Evolutionary conservation across 2,797 vertebrate species (phyloP).

Genomic region (Discoglossus pictus): DNA sequence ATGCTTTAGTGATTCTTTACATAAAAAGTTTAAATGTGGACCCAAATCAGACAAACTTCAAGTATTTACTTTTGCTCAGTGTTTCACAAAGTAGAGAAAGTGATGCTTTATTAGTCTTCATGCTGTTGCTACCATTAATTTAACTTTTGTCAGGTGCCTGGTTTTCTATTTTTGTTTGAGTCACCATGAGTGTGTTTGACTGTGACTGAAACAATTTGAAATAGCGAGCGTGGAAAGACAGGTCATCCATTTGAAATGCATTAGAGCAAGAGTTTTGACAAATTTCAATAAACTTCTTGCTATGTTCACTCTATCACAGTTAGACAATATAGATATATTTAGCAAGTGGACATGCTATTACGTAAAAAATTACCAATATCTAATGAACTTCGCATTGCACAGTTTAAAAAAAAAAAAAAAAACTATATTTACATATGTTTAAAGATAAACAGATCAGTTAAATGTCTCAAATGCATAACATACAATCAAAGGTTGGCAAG

Average conservation of each 20-base stretch:
- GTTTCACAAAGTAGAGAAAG: background rate
- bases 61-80: too few relatives aligned
- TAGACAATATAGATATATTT: background rate
- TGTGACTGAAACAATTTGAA: constrained; percentile 42
- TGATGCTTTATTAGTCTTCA: background rate
- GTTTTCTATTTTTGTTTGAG: constrained; percentile 33
- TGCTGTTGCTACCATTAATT: constrained; percentile 12
- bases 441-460: constrained; percentile 16
- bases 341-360: background rate
- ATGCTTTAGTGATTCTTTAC: too few relatives aligned
- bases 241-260: constrained; percentile 37
- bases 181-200: constrained; percentile 19
- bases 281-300: constrained; percentile 38
- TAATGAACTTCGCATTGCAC: background rate
- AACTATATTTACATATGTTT: constrained; percentile 13
- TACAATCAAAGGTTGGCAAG: too few relatives aligned
- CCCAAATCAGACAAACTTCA: constrained; percentile 18
- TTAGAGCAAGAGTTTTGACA: constrained; percentile 35
- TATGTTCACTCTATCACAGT: constrained; percentile 34
- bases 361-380: constrained; percentile 11
- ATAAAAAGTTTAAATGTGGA: background rate
- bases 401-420: too few relatives aligned
- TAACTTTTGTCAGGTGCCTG: constrained; percentile 30
- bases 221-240: constrained; percentile 12
- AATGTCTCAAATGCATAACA: too few relatives aligned